Percentiles rank a stretch among this genome's conserved stretches.
Evolutionary conservation across 23 tunicate genomes (phyloP).

Genomic region (Oikopleura vanhoeffeni): DNA sequence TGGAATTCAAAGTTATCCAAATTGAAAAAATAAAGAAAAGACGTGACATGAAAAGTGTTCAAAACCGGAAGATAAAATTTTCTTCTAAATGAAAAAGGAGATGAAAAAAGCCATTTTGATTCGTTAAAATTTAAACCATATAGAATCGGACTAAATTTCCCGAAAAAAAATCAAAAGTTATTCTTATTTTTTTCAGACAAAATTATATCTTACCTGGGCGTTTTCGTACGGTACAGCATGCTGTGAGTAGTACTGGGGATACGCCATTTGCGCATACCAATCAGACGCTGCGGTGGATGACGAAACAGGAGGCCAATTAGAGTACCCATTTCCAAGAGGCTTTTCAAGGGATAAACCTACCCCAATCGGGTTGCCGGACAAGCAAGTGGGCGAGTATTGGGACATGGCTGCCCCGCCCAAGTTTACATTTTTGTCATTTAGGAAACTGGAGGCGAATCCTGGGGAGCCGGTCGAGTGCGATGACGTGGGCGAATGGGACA

Average conservation of each 20-base stretch:
- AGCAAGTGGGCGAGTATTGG: neutral
- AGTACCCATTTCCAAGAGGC: neutral
- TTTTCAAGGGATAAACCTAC: neutral
- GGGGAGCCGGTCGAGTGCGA: neutral
- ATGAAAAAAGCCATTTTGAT: no score
- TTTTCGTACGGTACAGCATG: neutral
- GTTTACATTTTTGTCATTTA: neutral
- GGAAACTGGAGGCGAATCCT: neutral
- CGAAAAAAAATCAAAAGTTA: no score
- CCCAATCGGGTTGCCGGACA: neutral
- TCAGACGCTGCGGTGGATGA: neutral
- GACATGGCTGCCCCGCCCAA: neutral
- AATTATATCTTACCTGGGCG: neutral
- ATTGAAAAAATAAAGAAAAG: no score
- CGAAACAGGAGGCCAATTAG: neutral
- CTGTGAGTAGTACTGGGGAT: neutral
- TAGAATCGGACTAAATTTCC: no score
- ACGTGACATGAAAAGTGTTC: no score
- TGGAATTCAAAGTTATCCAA: no score
- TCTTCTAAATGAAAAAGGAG: no score
- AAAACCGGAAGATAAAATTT: no score
- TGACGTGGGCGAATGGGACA: neutral
- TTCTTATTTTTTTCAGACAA: neutral
- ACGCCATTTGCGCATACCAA: neutral
- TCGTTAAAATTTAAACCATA: no score